Evolutionary conservation across 2,113 vertebrate species (phyloP), one percentile per base, ranked within the genome.

Genomic region (Casuarius casuarius): DNA sequence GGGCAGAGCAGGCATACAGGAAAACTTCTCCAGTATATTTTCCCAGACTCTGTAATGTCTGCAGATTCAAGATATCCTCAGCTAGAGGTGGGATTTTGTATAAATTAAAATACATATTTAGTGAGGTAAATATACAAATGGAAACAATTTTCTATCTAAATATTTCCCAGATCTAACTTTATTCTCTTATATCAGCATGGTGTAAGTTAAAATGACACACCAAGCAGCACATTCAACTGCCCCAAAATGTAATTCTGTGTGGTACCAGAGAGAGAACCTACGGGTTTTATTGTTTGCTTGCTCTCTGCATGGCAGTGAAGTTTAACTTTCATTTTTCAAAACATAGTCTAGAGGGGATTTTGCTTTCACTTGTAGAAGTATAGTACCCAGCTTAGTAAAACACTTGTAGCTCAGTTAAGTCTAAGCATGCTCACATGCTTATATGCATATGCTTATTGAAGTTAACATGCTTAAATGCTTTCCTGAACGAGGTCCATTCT

Each of bases 311-410:
- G n/a, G 62, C 28, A 81, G 8, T 25, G 35, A 74, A 77, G 48
- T 62, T 70, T 58, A 20, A 31, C 74, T 87, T 91, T 58, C 33
- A 66, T 33, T 22, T 13, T 5, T 7, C 7, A 58, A 58, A 22
- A 63, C 6, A 54, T 2, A 29, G 19, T 52, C 31, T 16, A 48
- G 19, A 77, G 4, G 1, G 0, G 0, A 49, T 74, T 38, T 72
- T 72, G 18, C 82, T 77, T 79, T 23, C 12, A 28, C 19, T 29
- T 59, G 1, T 83, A 54, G 54, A 56, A 51, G 6, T 67, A 7
- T 7, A 80, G 61, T 28, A 29, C 3, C 3, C 40, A 28, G 7
- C 67, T 91, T 85, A 33, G 28, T 42, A 67, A 73, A 40, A 20
- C 7, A 54, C 5, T 46, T 28, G 7, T 0, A 65, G 49, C 8